Evolutionary conservation across 35 echinoderm and acorn worm species (phyloP).

Genomic region (Ophiothrix spiculata): DNA sequence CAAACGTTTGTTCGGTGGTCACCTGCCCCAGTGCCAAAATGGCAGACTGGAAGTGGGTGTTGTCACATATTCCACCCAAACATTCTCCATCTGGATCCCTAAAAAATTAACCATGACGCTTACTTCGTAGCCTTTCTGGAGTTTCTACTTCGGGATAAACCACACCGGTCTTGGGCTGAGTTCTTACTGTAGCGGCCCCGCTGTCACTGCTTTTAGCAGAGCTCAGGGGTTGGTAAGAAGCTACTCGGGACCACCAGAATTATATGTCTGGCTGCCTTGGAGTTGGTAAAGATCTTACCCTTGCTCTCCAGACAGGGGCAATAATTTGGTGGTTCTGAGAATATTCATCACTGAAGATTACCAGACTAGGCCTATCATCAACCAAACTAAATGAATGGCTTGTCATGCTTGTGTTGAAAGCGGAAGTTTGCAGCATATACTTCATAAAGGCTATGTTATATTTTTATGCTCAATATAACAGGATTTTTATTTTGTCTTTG

Average conservation of each 20-base stretch:
- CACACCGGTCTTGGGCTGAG: background rate
- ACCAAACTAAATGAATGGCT: no score
- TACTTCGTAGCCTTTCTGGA: constrained; percentile 38
- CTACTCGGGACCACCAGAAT: constrained; percentile 27
- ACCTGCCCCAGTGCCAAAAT: constrained; percentile 20
- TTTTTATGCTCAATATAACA: no score
- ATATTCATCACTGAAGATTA: no score
- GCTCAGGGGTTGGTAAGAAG: constrained; percentile 27
- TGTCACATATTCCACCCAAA: background rate
- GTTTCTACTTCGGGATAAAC: constrained; percentile 18
- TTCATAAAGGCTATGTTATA: no score
- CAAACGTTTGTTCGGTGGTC: background rate
- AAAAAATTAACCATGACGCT: background rate
- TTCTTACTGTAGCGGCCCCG: constrained; percentile 26
- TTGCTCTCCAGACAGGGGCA: constrained; percentile 14
- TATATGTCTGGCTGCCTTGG: constrained; percentile 12
- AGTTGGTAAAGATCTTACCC: background rate
- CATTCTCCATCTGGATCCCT: background rate
- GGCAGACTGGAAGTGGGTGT: constrained; percentile 36
- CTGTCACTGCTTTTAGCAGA: constrained; percentile 16
- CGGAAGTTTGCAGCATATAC: no score
- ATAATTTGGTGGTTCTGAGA: constrained; percentile 27
- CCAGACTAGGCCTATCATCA: no score
- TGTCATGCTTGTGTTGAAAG: no score
- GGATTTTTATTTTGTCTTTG: no score